phyloP scores from a whole-genome alignment of 1,140 invertebrate genomes.

The Schlechtendalia chinensis region DNA sequence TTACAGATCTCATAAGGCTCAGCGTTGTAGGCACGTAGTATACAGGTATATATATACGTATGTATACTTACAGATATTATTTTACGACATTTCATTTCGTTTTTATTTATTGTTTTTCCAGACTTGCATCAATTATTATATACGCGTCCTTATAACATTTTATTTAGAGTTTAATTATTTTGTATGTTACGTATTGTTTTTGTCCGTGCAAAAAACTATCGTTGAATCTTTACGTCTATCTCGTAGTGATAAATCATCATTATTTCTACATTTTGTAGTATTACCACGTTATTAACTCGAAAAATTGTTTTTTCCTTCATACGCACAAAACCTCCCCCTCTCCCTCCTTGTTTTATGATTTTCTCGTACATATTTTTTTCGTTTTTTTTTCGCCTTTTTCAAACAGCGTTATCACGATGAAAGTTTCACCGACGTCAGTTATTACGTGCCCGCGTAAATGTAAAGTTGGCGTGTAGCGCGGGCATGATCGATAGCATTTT shows the following conservation, averaged over 20 bases:
- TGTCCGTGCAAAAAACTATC: too few relatives aligned
- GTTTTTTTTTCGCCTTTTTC: slow-evolving; percentile 8
- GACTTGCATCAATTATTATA: too few relatives aligned
- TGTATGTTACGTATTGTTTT: too few relatives aligned
- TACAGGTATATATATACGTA: too few relatives aligned
- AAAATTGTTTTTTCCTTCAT: neutral
- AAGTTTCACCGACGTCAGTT: slow-evolving; percentile 3
- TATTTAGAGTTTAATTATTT: too few relatives aligned
- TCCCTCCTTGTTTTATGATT: neutral
- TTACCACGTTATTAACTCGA: neutral
- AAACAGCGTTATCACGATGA: slow-evolving; percentile 28
- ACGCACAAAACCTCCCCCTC: neutral
- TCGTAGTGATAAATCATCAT: slow-evolving; percentile 1
- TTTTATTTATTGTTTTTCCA: neutral
- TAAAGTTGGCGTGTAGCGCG: slow-evolving; percentile 29
- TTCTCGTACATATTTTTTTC: neutral
- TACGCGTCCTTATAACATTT: too few relatives aligned
- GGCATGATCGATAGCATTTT: slow-evolving; percentile 36
- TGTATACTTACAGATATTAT: too few relatives aligned
- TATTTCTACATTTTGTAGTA: neutral
- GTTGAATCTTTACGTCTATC: neutral
- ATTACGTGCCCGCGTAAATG: slow-evolving; percentile 19
- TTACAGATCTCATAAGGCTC: neutral
- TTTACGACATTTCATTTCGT: too few relatives aligned
- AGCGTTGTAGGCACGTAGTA: too few relatives aligned